These are phyloP conservation scores for Microvelia longipes DNA, from an alignment of 1,140 invertebrate species.

Conservation along the genomic window DNA sequence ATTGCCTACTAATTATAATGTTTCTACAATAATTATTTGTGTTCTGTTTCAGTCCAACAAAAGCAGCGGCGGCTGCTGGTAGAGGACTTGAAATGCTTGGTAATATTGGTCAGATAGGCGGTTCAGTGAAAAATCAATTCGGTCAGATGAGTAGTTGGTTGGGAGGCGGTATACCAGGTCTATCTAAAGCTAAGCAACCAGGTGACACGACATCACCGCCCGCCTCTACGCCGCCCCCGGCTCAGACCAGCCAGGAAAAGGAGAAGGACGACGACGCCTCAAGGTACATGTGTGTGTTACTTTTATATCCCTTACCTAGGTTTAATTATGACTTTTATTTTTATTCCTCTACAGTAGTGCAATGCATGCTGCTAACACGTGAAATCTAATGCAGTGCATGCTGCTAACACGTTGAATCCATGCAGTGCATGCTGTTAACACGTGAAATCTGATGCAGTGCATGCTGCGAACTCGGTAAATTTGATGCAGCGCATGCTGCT, in stretches of 20 bases:
- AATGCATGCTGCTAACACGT: too few species aligned
- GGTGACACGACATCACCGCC: slow-evolving; percentile 27
- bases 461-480: too few species aligned
- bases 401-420: too few species aligned
- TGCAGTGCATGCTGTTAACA: too few species aligned
- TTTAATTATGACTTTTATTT: too few species aligned
- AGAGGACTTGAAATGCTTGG: slow-evolving; percentile 61
- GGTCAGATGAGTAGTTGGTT: slow-evolving; percentile 45
- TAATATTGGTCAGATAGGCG: slow-evolving; percentile 30
- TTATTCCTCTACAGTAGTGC: too few species aligned
- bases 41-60: slow-evolving; percentile 41
- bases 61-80: too few species aligned
- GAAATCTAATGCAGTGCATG: too few species aligned
- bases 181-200: slow-evolving; percentile 29
- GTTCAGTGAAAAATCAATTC: slow-evolving; percentile 54
- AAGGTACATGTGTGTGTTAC: slow-evolving; percentile 38
- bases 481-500: too few species aligned
- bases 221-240: slow-evolving; percentile 11
- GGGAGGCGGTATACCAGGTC: slow-evolving; percentile 51
- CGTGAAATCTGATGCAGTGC: too few species aligned
- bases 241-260: slow-evolving; percentile 28
- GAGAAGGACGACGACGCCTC: slow-evolving; percentile 64
- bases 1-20: too few species aligned
- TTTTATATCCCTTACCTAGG: neutral
- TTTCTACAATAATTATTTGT: too few species aligned